These are phyloP conservation scores for Corapipo altera DNA, from an alignment of 2,113 vertebrate species.

Conservation along the genomic window DNA sequence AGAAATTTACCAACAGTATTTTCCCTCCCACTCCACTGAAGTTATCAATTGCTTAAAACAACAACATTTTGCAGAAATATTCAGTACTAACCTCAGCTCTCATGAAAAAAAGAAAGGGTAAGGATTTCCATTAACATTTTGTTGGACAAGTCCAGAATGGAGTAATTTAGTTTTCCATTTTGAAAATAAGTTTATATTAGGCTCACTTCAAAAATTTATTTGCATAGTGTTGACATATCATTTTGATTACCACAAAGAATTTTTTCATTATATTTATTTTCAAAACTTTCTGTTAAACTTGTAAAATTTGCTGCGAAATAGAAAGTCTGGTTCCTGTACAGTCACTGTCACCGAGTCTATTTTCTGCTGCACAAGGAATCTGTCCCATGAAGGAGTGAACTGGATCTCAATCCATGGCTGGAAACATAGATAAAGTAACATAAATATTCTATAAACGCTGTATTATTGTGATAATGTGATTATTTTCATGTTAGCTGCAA, in stretches of 20 bases:
- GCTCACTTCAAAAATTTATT: neutral
- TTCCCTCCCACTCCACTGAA: neutral
- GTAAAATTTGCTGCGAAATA: neutral
- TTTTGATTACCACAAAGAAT: neutral
- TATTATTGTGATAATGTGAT: neutral
- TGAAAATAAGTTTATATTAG: neutral
- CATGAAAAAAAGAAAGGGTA: neutral
- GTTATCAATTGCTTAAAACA: neutral
- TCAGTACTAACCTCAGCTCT: neutral
- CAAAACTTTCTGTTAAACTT: neutral
- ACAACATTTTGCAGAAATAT: neutral
- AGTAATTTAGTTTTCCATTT: neutral
- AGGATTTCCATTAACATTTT: neutral
- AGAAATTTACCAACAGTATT: neutral
- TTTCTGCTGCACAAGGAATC: neutral
- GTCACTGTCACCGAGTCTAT: neutral
- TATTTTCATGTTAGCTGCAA: neutral
- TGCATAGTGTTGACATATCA: neutral
- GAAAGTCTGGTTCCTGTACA: neutral
- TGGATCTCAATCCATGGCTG: neutral
- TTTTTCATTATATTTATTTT: neutral
- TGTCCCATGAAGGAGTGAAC: neutral
- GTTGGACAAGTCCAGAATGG: neutral
- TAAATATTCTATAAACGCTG: neutral
- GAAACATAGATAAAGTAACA: neutral